Evolutionary conservation across 2,888 invertebrate genomes (phyloP).

Genomic region (Cinara cedri): DNA sequence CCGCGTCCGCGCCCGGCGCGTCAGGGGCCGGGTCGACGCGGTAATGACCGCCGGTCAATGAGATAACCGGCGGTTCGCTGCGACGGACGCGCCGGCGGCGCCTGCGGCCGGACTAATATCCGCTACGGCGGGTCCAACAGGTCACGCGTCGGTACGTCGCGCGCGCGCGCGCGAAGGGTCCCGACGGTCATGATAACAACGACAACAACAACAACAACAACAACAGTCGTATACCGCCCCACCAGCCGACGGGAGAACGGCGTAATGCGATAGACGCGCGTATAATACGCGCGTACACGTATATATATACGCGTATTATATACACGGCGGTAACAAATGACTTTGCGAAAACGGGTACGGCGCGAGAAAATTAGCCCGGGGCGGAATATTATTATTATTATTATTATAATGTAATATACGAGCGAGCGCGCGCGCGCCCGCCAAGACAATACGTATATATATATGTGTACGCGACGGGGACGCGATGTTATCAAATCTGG

Average conservation of each 20-base stretch:
- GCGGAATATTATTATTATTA: not conserved
- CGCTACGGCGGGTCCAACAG: slow-evolving; percentile 40
- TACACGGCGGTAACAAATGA: slow-evolving; percentile 24
- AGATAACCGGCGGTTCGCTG: too few relatives aligned
- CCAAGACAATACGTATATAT: too few relatives aligned
- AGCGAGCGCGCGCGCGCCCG: not conserved
- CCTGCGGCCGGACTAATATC: slow-evolving; percentile 11
- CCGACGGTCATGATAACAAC: slow-evolving; percentile 5
- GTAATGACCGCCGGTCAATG: too few relatives aligned
- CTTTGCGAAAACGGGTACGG: slow-evolving; percentile 36
- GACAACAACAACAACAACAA: not conserved
- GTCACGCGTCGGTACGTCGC: not conserved
- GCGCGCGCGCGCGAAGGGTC: slow-evolving; percentile 32
- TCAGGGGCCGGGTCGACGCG: too few relatives aligned
- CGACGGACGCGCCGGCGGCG: too few relatives aligned
- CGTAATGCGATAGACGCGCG: too few relatives aligned
- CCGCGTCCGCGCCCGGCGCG: too few relatives aligned
- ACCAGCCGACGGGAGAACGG: slow-evolving; percentile 34
- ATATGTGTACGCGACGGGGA: not conserved
- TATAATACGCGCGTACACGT: too few relatives aligned
- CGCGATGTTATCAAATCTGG: slow-evolving; percentile 53
- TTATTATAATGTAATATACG: slow-evolving; percentile 18
- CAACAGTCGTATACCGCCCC: not conserved
- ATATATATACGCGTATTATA: too few relatives aligned
- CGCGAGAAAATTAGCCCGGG: slow-evolving; percentile 40